Evolutionary conservation across 2,888 invertebrate species (phyloP).

Genomic region (Dasysyrphus albostriatus): DNA sequence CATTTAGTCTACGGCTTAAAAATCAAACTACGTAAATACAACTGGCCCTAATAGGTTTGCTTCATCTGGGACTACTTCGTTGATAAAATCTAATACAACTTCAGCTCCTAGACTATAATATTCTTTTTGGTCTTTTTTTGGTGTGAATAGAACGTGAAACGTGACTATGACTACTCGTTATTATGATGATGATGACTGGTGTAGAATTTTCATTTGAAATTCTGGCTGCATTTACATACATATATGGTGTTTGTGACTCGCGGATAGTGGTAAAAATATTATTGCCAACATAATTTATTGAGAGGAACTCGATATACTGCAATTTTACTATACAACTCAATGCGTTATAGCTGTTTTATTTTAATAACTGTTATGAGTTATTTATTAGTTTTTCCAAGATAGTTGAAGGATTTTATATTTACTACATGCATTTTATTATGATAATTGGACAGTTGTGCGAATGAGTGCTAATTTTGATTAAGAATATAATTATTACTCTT

Average conservation of each 20-base stretch:
- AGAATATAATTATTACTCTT: neutral
- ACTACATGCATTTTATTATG: neutral
- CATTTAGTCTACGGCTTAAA: no score
- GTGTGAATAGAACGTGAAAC: slow-evolving; percentile 42
- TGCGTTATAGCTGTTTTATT: neutral
- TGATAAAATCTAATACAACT: neutral
- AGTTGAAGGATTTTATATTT: slow-evolving; percentile 11
- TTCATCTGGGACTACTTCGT: no score
- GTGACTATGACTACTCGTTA: slow-evolving; percentile 33
- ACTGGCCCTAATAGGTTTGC: no score
- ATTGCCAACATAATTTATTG: slow-evolving; percentile 30
- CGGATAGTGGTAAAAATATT: slow-evolving; percentile 30
- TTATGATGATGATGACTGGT: slow-evolving; percentile 30
- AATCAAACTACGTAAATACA: no score
- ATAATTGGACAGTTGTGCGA: slow-evolving; percentile 4
- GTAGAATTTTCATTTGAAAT: slow-evolving; percentile 30
- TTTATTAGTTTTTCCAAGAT: slow-evolving; percentile 24
- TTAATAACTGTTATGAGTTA: slow-evolving; percentile 38
- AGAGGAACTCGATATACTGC: slow-evolving; percentile 17
- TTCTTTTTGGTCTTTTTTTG: neutral
- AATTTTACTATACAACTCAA: neutral
- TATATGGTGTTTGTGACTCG: slow-evolving; percentile 14
- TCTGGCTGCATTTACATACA: slow-evolving; percentile 42
- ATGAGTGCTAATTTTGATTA: slow-evolving; percentile 5
- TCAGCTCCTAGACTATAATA: neutral